A percentile compares a stretch with the other conserved stretches of the same genome.
Conservation (phyloP, 2,113 vertebrate genomes). For the Tenrec ecaudatus region DNA sequence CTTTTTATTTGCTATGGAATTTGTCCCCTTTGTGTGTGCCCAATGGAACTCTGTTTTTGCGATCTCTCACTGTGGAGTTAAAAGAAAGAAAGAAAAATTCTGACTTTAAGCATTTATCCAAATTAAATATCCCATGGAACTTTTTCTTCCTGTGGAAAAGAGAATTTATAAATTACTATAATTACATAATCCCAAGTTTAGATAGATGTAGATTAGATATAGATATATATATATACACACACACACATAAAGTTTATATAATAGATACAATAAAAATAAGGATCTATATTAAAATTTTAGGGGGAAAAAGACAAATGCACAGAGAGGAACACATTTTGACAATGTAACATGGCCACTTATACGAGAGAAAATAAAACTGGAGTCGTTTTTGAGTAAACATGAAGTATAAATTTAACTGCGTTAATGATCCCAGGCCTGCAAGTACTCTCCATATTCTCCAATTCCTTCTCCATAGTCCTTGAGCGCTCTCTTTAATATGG, state of each 20-base stretch:
- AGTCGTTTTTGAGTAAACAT: slow-evolving; percentile 13
- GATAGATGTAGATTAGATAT: background rate
- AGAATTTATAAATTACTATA: background rate
- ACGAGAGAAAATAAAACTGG: slow-evolving; percentile 42
- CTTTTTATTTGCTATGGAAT: slow-evolving; percentile 13
- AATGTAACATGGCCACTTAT: background rate
- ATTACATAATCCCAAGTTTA: background rate
- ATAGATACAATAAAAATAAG: slow-evolving; percentile 24
- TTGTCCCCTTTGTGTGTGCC: background rate
- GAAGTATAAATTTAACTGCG: slow-evolving; percentile 39
- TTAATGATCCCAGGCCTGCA: background rate
- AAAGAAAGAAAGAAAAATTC: slow-evolving; percentile 25
- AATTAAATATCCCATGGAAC: background rate
- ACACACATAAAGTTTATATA: background rate
- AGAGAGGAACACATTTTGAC: background rate
- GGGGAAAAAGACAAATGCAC: background rate
- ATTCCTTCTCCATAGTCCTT: background rate
- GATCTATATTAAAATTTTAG: slow-evolving; percentile 19
- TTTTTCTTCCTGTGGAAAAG: background rate
- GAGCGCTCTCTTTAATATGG: background rate
- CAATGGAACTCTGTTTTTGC: background rate
- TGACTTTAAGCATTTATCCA: slow-evolving; percentile 29
- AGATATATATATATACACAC: too few species aligned
- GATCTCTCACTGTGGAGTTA: slow-evolving; percentile 20
- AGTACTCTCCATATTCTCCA: background rate